Conservation (phyloP, 2,888 invertebrate genomes). For the Scelioninae gen. 1 region DNA sequence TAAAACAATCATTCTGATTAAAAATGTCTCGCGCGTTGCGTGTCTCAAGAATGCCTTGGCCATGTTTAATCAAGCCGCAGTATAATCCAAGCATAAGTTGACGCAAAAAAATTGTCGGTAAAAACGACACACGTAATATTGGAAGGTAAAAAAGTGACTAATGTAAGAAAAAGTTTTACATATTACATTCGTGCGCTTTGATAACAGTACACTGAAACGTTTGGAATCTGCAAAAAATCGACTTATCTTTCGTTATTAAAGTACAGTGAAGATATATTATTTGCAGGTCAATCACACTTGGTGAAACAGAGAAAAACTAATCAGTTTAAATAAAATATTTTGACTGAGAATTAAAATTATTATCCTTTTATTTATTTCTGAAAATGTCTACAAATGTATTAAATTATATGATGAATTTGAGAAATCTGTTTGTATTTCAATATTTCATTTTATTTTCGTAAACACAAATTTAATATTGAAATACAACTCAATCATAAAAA, state of each 20-base stretch:
- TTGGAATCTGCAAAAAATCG: slow-evolving; percentile 32
- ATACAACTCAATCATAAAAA: too few relatives aligned
- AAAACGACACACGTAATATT: slow-evolving; percentile 26
- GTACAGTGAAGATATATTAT: slow-evolving; percentile 1
- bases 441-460: too few relatives aligned
- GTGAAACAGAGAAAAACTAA: neutral
- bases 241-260: slow-evolving; percentile 41
- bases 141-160: slow-evolving; percentile 27
- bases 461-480: too few relatives aligned
- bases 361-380: too few relatives aligned
- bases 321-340: too few relatives aligned
- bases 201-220: slow-evolving; percentile 16
- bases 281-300: slow-evolving; percentile 30
- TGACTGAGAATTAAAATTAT: too few relatives aligned
- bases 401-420: too few relatives aligned
- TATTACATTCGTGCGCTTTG: slow-evolving; percentile 31
- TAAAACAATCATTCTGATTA: slow-evolving; percentile 20
- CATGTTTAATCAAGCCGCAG: slow-evolving; percentile 21
- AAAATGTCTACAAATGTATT: too few relatives aligned
- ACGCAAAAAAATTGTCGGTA: slow-evolving; percentile 17
- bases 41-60: slow-evolving; percentile 17
- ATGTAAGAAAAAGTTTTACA: slow-evolving; percentile 30
- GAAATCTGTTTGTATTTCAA: too few relatives aligned
- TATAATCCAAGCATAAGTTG: slow-evolving; percentile 23
- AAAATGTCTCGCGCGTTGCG: slow-evolving; percentile 23